phyloP scores from a whole-genome alignment of 53 echinoderm and acorn worm species.

The Holothuria scabra region DNA sequence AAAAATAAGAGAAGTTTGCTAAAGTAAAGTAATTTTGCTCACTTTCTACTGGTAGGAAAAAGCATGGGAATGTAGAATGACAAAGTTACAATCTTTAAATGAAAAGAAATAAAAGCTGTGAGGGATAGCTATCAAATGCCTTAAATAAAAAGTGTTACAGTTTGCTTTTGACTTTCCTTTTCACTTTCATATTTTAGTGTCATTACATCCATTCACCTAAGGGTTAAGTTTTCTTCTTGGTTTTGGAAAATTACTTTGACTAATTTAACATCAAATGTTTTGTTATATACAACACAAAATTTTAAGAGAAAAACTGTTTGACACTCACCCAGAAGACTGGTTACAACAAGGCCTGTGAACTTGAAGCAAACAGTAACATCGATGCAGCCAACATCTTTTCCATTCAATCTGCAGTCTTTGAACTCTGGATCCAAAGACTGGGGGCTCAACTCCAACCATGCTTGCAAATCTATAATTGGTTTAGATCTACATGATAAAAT shows the following conservation, averaged over 20 bases:
- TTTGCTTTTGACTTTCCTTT: too few species aligned
- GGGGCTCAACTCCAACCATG: conserved; percentile 22
- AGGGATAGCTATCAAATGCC: too few species aligned
- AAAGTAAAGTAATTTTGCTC: too few species aligned
- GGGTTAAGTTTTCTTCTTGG: not conserved
- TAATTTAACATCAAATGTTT: not conserved
- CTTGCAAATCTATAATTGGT: conserved; percentile 44
- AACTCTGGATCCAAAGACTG: conserved; percentile 23
- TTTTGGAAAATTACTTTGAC: not conserved
- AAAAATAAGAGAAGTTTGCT: too few species aligned
- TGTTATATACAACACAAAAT: too few species aligned
- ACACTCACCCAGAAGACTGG: conserved; percentile 37
- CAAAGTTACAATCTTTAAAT: too few species aligned
- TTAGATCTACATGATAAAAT: conserved; percentile 18
- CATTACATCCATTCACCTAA: too few species aligned
- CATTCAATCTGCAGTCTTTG: conserved; percentile 5
- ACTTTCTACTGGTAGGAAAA: too few species aligned
- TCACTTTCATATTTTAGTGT: too few species aligned
- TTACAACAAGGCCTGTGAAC: conserved; percentile 41
- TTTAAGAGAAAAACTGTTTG: not conserved
- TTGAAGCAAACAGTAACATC: conserved; percentile 18
- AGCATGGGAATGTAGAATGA: too few species aligned
- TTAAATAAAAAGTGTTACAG: too few species aligned
- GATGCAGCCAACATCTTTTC: conserved; percentile 3
- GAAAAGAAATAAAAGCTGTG: too few species aligned